Conservation (phyloP, 1,140 invertebrate species). For the Philopotamus ludificatus region DNA sequence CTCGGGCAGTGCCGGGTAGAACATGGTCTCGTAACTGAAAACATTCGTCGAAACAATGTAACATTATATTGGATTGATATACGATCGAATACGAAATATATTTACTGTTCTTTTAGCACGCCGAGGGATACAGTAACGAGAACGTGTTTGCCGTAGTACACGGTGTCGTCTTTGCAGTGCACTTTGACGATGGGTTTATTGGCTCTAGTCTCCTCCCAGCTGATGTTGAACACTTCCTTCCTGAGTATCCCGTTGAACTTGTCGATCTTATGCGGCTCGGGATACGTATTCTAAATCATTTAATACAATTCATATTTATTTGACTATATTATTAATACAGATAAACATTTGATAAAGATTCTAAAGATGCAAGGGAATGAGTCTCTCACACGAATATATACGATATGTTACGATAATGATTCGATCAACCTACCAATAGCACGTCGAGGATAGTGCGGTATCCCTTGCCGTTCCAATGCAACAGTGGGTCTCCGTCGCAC, state of each 20-base stretch:
- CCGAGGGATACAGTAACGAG: constrained; percentile 64
- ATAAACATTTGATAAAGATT: too few relatives aligned
- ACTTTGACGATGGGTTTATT: constrained; percentile 40
- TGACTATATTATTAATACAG: too few relatives aligned
- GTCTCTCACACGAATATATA: too few relatives aligned
- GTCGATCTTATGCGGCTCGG: constrained; percentile 34
- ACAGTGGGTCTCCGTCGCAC: constrained; percentile 59
- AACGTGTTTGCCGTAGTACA: constrained; percentile 57
- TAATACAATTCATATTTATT: too few relatives aligned
- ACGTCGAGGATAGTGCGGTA: constrained; percentile 61
- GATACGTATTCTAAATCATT: constrained; percentile 42
- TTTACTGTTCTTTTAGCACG: constrained; percentile 57
- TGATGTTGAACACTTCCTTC: constrained; percentile 54
- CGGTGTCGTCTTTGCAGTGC: constrained; percentile 54
- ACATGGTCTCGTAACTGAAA: constrained; percentile 49
- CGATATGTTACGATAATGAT: too few relatives aligned
- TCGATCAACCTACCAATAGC: constrained; percentile 58
- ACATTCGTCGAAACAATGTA: not conserved
- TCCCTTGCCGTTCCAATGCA: constrained; percentile 63
- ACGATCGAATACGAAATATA: not conserved
- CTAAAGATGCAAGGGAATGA: too few relatives aligned
- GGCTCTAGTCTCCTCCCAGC: constrained; percentile 47
- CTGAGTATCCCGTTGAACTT: constrained; percentile 48
- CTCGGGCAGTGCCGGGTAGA: constrained; percentile 55
- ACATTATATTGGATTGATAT: not conserved